Conservation (phyloP, 2,113 vertebrate genomes). For the Microcebus murinus region DNA sequence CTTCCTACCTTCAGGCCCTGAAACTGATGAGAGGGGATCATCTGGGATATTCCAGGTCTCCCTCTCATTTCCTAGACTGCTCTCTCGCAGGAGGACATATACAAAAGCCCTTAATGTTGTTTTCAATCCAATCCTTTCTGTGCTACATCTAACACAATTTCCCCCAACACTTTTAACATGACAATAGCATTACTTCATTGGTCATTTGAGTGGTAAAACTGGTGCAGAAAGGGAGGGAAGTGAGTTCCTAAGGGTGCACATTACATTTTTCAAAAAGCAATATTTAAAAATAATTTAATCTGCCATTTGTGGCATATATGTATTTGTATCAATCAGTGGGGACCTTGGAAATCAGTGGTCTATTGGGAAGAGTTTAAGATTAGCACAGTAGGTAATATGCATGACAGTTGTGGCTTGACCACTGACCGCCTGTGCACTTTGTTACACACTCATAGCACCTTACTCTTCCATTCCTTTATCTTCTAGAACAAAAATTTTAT, state of each 20-base stretch:
- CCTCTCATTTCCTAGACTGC: not conserved
- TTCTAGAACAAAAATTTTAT: not conserved
- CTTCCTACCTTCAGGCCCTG: not conserved
- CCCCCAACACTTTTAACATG: not conserved
- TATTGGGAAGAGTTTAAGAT: conserved; percentile 22
- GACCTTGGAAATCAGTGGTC: not conserved
- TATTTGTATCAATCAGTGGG: not conserved
- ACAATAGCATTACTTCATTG: not conserved
- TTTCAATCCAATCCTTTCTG: not conserved
- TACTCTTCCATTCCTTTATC: not conserved
- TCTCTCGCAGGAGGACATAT: not conserved
- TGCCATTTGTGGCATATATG: not conserved
- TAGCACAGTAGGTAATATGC: not conserved
- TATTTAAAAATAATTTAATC: conserved; percentile 10
- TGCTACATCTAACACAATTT: not conserved
- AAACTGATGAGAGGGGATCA: not conserved
- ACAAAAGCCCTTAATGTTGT: not conserved
- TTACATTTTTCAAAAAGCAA: not conserved
- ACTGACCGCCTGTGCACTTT: not conserved
- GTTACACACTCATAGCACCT: not conserved
- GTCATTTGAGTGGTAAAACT: not conserved
- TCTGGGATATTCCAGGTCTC: not conserved
- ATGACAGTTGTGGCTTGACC: not conserved
- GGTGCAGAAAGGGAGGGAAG: not conserved
- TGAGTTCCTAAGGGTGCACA: not conserved